Conservation (phyloP, 2,797 vertebrate genomes). For the Erethizon dorsatum region DNA sequence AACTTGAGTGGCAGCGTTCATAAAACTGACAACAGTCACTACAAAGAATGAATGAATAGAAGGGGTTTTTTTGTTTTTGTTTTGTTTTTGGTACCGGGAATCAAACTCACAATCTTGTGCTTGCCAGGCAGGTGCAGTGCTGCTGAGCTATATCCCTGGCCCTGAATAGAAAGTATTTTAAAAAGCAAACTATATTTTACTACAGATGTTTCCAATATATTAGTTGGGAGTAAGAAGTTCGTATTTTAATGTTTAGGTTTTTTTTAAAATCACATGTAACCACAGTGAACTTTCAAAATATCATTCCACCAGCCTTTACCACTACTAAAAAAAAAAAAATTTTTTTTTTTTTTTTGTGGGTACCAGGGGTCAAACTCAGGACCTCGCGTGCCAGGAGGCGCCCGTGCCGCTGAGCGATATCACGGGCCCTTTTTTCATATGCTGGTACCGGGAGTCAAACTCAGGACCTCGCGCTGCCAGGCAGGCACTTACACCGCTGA, state of each 20-base stretch:
- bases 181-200: conserved; percentile 40
- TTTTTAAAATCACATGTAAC: conserved; percentile 49
- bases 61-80: too few relatives aligned
- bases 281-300: conserved; percentile 23
- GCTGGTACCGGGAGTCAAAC: too few relatives aligned
- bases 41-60: neutral
- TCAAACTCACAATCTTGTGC: too few relatives aligned
- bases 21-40: neutral
- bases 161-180: neutral
- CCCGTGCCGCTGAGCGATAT: too few relatives aligned
- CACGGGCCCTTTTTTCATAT: too few relatives aligned
- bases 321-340: neutral
- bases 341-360: neutral
- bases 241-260: conserved; percentile 4
- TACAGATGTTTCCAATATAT: conserved; percentile 26
- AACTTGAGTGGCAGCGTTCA: neutral
- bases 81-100: too few relatives aligned
- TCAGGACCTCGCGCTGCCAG: too few relatives aligned
- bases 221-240: neutral
- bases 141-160: too few relatives aligned
- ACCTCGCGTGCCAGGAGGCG: too few relatives aligned
- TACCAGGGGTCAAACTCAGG: too few relatives aligned
- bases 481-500: too few relatives aligned
- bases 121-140: too few relatives aligned
- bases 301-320: neutral